Percentiles rank a stretch among this genome's conserved stretches.
phyloP scores from a whole-genome alignment of 2,113 vertebrate genomes.

The Epinephelus fuscoguttatus region DNA sequence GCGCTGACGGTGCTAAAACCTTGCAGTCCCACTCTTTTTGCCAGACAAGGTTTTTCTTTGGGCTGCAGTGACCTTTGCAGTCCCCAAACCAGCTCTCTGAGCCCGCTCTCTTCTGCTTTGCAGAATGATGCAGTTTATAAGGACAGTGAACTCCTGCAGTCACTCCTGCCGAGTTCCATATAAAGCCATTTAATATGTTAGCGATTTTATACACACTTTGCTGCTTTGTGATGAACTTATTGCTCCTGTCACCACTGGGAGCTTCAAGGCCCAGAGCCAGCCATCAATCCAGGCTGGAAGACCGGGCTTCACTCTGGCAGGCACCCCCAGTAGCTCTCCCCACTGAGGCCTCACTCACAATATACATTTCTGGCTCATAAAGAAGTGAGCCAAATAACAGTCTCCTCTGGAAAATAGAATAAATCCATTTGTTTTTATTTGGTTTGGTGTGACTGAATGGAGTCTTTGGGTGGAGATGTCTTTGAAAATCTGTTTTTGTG shows the following conservation, averaged over 20 bases:
- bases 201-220: slow-evolving; percentile 43
- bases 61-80: neutral
- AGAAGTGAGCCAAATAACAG: slow-evolving; percentile 47
- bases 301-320: slow-evolving; percentile 40
- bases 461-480: slow-evolving; percentile 27
- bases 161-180: slow-evolving; percentile 19
- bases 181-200: slow-evolving; percentile 42
- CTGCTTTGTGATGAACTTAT: slow-evolving; percentile 55
- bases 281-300: slow-evolving; percentile 47
- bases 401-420: slow-evolving; percentile 59
- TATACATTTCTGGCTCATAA: slow-evolving; percentile 64
- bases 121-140: slow-evolving; percentile 26
- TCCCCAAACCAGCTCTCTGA: neutral
- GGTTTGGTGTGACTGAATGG: slow-evolving; percentile 47
- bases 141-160: slow-evolving; percentile 6
- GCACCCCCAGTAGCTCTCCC: slow-evolving; percentile 36
- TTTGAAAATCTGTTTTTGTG: slow-evolving; percentile 27
- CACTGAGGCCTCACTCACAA: slow-evolving; percentile 46
- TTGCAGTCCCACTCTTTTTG: neutral
- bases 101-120: neutral
- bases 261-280: slow-evolving; percentile 25
- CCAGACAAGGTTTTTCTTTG: neutral
- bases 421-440: slow-evolving; percentile 68
- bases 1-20: neutral
- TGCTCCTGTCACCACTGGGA: slow-evolving; percentile 48